phyloP scores from a whole-genome alignment of 2,797 vertebrate species.

The Masticophis lateralis region DNA sequence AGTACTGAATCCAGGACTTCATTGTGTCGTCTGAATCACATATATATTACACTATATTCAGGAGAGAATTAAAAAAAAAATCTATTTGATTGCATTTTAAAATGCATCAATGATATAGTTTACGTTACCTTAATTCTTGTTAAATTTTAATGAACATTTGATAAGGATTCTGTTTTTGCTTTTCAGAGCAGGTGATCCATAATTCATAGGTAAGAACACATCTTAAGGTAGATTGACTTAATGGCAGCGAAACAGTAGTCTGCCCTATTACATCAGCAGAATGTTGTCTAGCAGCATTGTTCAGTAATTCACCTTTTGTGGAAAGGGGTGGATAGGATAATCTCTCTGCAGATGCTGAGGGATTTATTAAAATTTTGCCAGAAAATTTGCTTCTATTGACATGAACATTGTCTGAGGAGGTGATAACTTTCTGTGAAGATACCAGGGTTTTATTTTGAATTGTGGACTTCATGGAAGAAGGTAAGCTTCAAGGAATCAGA shows the following conservation, averaged over 20 bases:
- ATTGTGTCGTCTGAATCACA: slow-evolving; percentile 1
- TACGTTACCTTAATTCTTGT: background rate
- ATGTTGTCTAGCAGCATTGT: background rate
- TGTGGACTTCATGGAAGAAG: background rate
- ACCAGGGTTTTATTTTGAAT: background rate
- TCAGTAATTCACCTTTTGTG: background rate
- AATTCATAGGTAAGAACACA: background rate
- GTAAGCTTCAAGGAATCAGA: background rate
- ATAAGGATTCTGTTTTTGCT: background rate
- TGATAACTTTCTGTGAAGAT: background rate
- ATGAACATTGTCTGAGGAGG: background rate
- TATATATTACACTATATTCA: background rate
- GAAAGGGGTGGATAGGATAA: background rate
- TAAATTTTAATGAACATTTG: background rate
- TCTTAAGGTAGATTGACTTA: background rate
- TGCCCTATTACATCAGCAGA: background rate
- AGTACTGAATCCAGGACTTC: slow-evolving; percentile 8
- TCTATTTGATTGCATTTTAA: background rate
- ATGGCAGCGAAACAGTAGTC: background rate
- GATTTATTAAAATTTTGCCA: background rate
- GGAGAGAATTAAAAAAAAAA: background rate
- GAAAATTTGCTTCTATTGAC: background rate
- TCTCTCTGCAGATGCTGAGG: background rate
- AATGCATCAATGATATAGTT: background rate
- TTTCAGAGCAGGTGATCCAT: background rate